These are phyloP conservation scores for Toxonevra muliebris DNA, from an alignment of 2,888 invertebrate genomes.

Conservation along the genomic window DNA sequence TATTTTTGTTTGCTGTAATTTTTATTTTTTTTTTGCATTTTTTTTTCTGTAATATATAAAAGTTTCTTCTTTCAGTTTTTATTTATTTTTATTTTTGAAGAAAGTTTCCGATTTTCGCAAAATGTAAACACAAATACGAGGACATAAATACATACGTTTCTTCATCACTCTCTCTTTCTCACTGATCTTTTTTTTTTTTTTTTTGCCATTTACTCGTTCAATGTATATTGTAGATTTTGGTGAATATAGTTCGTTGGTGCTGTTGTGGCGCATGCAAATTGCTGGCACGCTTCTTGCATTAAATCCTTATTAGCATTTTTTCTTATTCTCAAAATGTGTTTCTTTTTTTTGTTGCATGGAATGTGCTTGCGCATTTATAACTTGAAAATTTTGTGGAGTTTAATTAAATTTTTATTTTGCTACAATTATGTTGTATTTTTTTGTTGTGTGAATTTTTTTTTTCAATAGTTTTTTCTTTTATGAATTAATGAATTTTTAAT, in stretches of 20 bases:
- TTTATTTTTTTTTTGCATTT: no score
- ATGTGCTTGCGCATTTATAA: no score
- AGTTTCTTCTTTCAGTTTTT: no score
- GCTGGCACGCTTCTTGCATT: slow-evolving; percentile 54
- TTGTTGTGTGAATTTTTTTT: not conserved
- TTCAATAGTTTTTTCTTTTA: no score
- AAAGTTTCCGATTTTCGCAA: no score
- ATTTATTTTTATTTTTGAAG: no score
- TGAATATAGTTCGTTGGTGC: not conserved
- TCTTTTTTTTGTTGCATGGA: not conserved
- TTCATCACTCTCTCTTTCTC: not conserved
- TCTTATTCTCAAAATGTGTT: not conserved
- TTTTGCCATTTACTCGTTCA: slow-evolving; percentile 2
- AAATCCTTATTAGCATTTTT: slow-evolving; percentile 46
- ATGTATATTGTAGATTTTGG: slow-evolving; percentile 12
- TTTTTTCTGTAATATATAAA: no score
- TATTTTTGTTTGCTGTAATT: no score
- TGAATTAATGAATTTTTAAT: no score
- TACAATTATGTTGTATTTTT: not conserved
- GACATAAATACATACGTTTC: slow-evolving; percentile 10
- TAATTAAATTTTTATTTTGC: not conserved
- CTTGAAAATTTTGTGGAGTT: not conserved
- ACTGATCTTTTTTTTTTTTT: not conserved
- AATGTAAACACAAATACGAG: no score
- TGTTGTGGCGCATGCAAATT: slow-evolving; percentile 49